Conservation (phyloP, 2,113 vertebrate genomes). For the Siniperca chuatsi region DNA sequence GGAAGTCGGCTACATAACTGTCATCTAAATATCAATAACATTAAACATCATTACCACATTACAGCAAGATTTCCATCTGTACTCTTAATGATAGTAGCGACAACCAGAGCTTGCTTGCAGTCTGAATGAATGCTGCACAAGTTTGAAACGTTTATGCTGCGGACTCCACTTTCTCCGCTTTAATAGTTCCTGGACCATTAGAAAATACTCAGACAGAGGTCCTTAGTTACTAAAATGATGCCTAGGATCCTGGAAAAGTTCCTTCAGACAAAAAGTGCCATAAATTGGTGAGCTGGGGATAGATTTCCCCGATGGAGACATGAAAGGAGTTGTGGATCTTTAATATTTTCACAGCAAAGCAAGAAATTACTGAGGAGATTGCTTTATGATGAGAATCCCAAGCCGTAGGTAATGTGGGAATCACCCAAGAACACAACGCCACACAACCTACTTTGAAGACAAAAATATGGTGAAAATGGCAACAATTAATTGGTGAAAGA, state of each 20-base stretch:
- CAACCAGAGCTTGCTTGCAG: not conserved
- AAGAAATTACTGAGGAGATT: conserved; percentile 1
- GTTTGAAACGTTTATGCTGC: not conserved
- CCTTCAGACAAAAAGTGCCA: not conserved
- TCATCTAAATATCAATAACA: conserved; percentile 13
- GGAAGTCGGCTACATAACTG: not conserved
- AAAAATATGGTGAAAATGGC: not conserved
- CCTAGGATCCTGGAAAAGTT: not conserved
- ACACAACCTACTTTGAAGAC: not conserved
- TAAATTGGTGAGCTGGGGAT: not conserved
- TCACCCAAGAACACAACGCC: not conserved
- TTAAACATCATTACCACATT: not conserved
- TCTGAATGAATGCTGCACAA: not conserved
- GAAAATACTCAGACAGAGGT: not conserved
- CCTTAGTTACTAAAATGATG: not conserved
- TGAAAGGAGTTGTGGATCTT: not conserved
- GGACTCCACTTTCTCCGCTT: not conserved
- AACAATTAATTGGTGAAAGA: not conserved
- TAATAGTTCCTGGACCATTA: not conserved
- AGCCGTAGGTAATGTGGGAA: not conserved
- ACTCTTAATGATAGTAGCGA: too few species aligned
- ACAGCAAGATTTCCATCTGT: not conserved
- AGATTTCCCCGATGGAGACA: not conserved
- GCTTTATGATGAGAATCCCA: conserved; percentile 11
- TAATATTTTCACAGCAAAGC: conserved; percentile 8